phyloP scores from a whole-genome alignment of 1,140 invertebrate species.

The Ceratosolen fusciceps region DNA sequence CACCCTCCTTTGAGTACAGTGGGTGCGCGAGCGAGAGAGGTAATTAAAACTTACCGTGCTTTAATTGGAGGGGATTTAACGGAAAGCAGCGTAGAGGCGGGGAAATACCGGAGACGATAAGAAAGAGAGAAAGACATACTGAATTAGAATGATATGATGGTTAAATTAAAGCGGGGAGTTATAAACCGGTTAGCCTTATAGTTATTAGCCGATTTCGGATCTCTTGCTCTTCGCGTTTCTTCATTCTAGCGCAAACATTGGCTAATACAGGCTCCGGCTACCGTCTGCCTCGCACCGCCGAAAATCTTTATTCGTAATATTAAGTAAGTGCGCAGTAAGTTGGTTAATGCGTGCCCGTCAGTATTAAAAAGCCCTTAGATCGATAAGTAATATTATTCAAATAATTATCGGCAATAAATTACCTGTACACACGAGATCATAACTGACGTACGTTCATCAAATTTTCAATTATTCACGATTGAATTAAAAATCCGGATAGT shows the following conservation, averaged over 20 bases:
- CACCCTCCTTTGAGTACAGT: background rate
- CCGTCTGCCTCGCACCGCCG: too few species aligned
- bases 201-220: background rate
- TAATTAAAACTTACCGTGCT: conserved; percentile 44
- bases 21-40: conserved; percentile 18
- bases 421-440: background rate
- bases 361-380: background rate
- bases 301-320: background rate
- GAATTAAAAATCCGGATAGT: background rate
- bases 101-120: conserved; percentile 33
- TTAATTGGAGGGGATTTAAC: conserved; percentile 45
- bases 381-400: background rate
- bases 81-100: background rate
- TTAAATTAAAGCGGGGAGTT: conserved; percentile 10
- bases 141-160: conserved; percentile 36
- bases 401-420: background rate
- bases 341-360: too few species aligned
- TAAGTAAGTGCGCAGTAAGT: background rate
- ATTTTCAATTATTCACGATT: background rate
- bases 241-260: background rate
- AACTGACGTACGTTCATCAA: background rate
- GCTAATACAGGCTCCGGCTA: background rate
- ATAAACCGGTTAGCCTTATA: conserved; percentile 17
- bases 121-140: conserved; percentile 35
- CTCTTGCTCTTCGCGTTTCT: background rate